Evolutionary conservation across 2,797 vertebrate species (phyloP), one percentile per base, ranked within the genome.

Genomic region (Rhynchotus rufescens): DNA sequence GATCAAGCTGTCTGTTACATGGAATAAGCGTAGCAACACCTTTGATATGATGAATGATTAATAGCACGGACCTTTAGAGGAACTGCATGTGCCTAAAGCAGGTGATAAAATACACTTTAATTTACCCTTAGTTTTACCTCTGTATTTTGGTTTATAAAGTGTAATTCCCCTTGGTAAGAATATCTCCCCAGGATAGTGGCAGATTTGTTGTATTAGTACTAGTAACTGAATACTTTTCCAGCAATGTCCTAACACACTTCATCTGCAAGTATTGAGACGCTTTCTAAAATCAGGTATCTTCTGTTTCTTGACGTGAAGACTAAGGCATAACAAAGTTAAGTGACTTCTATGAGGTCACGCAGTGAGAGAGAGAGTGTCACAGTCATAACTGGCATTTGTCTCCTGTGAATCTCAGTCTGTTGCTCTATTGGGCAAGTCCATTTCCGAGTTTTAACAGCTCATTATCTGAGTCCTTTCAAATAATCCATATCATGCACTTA

Each of bases 1-100:
- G 69, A 54, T 73, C 72, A 76, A 81, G 47, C 36, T 87, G 34
- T 84, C 78, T 92, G 49, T 84, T 89, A 28, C 64, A 73, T 36
- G 47, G 30, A 93, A 76, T 90, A 66, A 88, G 56, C 60, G 30
- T 88, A 84, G 59, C 32, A 65, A 65, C 61, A 36, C 45, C 42
- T 94, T 47, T 32, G 65, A 69, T 76, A 17, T 32, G 62, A 22
- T 56, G 66, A 89, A 44, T 84, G 60, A 86, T 95, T 95, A 83
- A 67, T 88, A 83, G 65, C 16, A 45, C 6, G 56, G 65, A 92
- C 74, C 42, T 76, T 95, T 93, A 94, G 49, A 69, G 61, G 86
- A 68, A 60, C 32, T 62, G 65, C 36, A 62, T 79, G n/a, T 84
- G 84, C 79, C 75, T 89, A 87, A 83, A 86, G 69, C 49, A 76